Conservation (phyloP, 2,797 vertebrate genomes). For the Myoxocephalus aenaeus region DNA sequence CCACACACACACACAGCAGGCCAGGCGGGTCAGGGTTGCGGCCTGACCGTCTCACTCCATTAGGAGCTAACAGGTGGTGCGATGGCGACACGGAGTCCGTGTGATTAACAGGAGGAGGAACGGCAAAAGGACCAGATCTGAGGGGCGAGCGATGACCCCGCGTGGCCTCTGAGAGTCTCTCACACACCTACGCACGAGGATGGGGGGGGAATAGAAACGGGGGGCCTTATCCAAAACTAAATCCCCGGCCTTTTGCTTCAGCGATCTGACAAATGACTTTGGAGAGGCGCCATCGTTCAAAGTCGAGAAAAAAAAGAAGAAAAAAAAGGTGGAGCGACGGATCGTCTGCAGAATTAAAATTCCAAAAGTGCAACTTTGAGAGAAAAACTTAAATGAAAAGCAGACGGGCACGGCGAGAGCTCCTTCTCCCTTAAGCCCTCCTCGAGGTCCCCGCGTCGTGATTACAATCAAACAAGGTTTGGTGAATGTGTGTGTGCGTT, state of each 20-base stretch:
- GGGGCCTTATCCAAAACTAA: constrained; percentile 53
- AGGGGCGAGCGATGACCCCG: constrained; percentile 36
- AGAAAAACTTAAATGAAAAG: constrained; percentile 63
- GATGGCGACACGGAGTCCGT: constrained; percentile 53
- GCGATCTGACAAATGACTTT: constrained; percentile 80
- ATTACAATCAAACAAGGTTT: constrained; percentile 64
- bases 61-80: constrained; percentile 71
- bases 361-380: constrained; percentile 54
- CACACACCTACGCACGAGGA: constrained; percentile 7
- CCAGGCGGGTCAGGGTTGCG: constrained; percentile 57
- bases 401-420: constrained; percentile 42
- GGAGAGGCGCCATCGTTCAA: constrained; percentile 77
- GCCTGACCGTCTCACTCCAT: constrained; percentile 67
- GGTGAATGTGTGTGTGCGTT: constrained; percentile 18
- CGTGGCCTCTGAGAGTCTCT: constrained; percentile 5
- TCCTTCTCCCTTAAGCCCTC: constrained; percentile 55
- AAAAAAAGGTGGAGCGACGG: constrained; percentile 47
- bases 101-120: constrained; percentile 51
- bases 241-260: constrained; percentile 63
- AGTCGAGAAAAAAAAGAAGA: constrained; percentile 34
- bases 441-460: constrained; percentile 40
- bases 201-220: constrained; percentile 10
- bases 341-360: constrained; percentile 69
- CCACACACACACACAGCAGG: no score
- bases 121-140: constrained; percentile 39